Conservation (phyloP, 1,140 invertebrate species). For the Brachionus koreanus region DNA sequence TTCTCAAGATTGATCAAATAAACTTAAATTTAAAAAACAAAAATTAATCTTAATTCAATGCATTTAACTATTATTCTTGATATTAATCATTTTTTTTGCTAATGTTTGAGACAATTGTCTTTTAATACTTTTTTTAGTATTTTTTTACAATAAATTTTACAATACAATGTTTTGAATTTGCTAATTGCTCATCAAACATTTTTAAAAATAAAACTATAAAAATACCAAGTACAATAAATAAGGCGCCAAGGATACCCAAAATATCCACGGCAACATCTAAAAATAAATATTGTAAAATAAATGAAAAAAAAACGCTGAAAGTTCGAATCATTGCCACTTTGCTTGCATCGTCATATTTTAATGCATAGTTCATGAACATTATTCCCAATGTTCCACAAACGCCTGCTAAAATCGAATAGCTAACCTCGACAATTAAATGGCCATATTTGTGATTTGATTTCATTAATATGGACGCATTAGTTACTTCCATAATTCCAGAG, state of each 20-base stretch:
- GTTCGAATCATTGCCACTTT: conserved; percentile 30
- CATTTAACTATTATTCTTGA: no score
- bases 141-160: neutral
- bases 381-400: conserved; percentile 19
- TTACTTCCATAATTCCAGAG: neutral
- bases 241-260: conserved; percentile 4
- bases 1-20: no score
- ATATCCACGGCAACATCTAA: neutral
- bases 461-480: neutral
- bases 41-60: no score
- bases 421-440: neutral
- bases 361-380: conserved; percentile 24
- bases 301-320: conserved; percentile 32
- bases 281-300: conserved; percentile 40
- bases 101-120: neutral
- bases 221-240: neutral
- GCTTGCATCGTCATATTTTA: conserved; percentile 30
- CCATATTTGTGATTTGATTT: neutral
- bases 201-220: conserved; percentile 12
- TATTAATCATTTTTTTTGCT: no score
- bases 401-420: conserved; percentile 5
- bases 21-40: no score
- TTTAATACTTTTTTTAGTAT: neutral
- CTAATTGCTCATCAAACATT: neutral
- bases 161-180: neutral